Conservation (phyloP, 2,888 invertebrate genomes). For the Pammene fasciana region DNA sequence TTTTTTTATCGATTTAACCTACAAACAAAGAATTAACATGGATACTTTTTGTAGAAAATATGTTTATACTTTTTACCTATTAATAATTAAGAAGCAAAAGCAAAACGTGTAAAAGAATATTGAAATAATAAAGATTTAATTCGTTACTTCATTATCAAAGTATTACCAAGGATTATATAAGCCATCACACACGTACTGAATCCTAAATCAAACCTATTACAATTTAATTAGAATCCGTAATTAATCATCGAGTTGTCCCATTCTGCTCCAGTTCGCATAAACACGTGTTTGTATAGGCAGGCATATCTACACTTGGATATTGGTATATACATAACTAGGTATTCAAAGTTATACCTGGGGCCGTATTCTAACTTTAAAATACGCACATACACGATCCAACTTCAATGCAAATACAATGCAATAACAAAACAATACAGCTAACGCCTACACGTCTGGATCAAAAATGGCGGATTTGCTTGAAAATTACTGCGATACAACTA, state of each 20-base stretch:
- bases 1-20: too few species aligned
- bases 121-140: not conserved
- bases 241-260: constrained; percentile 17
- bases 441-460: too few species aligned
- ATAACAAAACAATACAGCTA: too few species aligned
- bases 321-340: not conserved
- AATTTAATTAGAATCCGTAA: constrained; percentile 23
- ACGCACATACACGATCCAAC: too few species aligned
- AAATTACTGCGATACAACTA: too few species aligned
- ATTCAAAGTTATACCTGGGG: not conserved
- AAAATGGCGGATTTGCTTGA: too few species aligned
- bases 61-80: too few species aligned
- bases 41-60: too few species aligned
- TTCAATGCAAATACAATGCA: too few species aligned
- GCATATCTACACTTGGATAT: not conserved
- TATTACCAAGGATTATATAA: constrained; percentile 7
- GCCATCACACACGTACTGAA: constrained; percentile 7
- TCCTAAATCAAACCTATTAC: constrained; percentile 20
- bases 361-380: too few species aligned
- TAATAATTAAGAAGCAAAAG: not conserved
- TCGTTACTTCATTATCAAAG: not conserved
- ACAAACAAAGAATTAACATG: too few species aligned
- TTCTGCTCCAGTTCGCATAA: constrained; percentile 7
- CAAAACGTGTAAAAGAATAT: not conserved
- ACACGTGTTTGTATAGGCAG: not conserved